phyloP scores from a whole-genome alignment of 2,113 vertebrate species.

The Tetrax tetrax region DNA sequence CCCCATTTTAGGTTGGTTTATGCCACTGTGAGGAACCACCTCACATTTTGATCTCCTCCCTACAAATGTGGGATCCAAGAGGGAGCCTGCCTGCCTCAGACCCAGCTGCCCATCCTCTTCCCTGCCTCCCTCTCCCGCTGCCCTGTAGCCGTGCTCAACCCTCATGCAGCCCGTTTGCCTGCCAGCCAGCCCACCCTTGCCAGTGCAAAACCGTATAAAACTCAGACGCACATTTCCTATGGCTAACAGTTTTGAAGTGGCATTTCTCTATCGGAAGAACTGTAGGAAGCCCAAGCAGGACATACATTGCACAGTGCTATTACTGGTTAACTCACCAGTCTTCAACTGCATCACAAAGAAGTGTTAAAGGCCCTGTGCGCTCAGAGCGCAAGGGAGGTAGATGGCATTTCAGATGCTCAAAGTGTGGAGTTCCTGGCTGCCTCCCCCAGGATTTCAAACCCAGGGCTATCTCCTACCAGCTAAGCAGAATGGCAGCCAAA shows the following conservation, averaged over 20 bases:
- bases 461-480: not conserved
- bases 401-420: not conserved
- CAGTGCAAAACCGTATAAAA: not conserved
- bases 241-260: not conserved
- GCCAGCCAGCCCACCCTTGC: not conserved
- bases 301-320: not conserved
- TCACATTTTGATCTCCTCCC: not conserved
- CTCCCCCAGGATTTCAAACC: not conserved
- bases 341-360: not conserved
- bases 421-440: not conserved
- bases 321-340: not conserved
- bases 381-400: not conserved
- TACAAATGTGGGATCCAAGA: not conserved
- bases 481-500: not conserved
- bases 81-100: not conserved
- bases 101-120: not conserved
- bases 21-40: not conserved
- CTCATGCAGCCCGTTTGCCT: not conserved
- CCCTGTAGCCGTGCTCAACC: fast-evolving
- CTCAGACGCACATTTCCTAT: not conserved
- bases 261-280: not conserved
- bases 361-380: not conserved
- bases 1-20: not conserved
- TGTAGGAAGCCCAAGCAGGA: not conserved
- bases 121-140: not conserved